Evolutionary conservation across 2,797 vertebrate genomes (phyloP), one percentile per base, ranked within the genome.

Genomic region (Falco columbarius): DNA sequence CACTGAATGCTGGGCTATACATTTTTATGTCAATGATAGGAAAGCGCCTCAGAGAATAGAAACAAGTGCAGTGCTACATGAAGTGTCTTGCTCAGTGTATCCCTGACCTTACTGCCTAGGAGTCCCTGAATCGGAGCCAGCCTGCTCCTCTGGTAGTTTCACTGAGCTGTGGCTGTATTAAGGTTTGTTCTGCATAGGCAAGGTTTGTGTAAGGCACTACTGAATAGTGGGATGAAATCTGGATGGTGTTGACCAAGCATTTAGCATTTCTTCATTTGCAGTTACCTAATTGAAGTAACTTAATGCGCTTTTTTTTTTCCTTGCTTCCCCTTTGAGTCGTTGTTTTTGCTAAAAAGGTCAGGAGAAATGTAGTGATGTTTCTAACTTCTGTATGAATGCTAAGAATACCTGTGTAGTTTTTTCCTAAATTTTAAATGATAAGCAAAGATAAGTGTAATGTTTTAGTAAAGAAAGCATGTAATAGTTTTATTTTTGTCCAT

Each of bases 11-110:
- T 94, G 70, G 38, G 30, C 87, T 95, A 77, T 86, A 55, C 58
- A 9, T 88, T 96, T 94, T 96, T 93, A 87, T 89, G 68, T 96
- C 34, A 10, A 12, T 92, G 93, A 95, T 82, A 63, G 89, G 70
- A 91, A 95, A 89, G 29, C 56, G 76, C 77, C 59, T 93, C 29
- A 80, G 90, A 94, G 88, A 87, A 94, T 4, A 94, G 92, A 93
- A 89, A 8, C 70, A 46, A 96, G 80, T 58, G 11, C 21, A 68
- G 76, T 59, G 86, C 62, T 42, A 55, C 12, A 7, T 70, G 80
- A 86, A 83, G 79, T 89, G 62, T 82, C 85, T 84, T 91, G 38
- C 63, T 36, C 38, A 70, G 68, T 15, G 46, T 90, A 72, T 83
- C 58, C 22, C 61, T 89, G 82, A 81, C 83, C 68, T 92, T 83